phyloP scores from a whole-genome alignment of 2,113 vertebrate species.

The cattle (Bos taurus) region ARS-UCD2.0 NC_037341.1:38210501-38211000 shows the following conservation, averaged over 20 bases:
- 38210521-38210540: background rate
- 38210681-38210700: background rate
- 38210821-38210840: background rate
- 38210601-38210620: background rate
- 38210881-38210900: background rate
- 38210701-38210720: background rate
- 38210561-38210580: background rate
- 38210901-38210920: background rate
- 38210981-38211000: background rate
- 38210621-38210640: background rate
- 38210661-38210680: background rate
- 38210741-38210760: background rate
- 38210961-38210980: background rate
- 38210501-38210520: background rate
- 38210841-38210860: background rate
- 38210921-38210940: background rate
- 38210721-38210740: background rate
- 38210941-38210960: background rate
- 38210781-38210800: background rate
- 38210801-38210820: background rate
- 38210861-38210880: background rate
- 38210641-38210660: background rate
- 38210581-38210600: background rate
- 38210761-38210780: background rate
- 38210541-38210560: rapidly evolving